Evolutionary conservation across 2,113 vertebrate genomes (phyloP), one percentile per base, ranked within the genome.

Genomic region (Tricholaema leucomelas): DNA sequence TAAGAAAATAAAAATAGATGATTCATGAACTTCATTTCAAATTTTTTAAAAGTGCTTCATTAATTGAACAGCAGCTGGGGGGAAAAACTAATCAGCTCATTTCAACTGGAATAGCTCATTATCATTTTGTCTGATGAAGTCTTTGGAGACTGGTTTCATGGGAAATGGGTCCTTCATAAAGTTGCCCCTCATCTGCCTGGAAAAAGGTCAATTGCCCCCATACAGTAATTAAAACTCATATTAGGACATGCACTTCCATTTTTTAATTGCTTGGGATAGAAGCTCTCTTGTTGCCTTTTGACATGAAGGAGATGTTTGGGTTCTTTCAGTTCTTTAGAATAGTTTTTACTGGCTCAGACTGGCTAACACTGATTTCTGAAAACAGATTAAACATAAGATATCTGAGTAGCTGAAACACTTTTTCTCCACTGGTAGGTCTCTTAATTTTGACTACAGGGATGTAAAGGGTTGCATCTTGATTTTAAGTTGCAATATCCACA

Each of bases 1-100:
- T 92, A 92, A 94, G 88, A 87, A 96, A 93, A 93, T 92, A 95
- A 95, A 94, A 96, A 94, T 91, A 93, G 93, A 95, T 94, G 88
- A 96, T 73, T 94, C 93, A 90, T 85, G 92, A 93, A 95, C 46
- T 95, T 97, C 66, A n/a, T 95, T 95, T 92, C 86, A 93, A 80
- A 90, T 85, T 69, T 95, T 94, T 96, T 58, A 78, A 89, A 94
- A 96, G 91, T 95, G 92, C 52, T 92, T 93, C 89, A 93, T 95
- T 96, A 96, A 95, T 95, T 94, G 93, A 97, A 95, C 92, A 77
- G 93, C 94, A 95, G 94, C 91, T 93, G 93, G 87, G 87, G 90
- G 83, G 54, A 88, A 87, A 93, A 95, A 94, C 87, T 96, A 94
- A 96, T 96, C 94, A 95, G 77, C 87, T 95, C 93, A 82, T 95